Conservation (phyloP, 2,888 invertebrate species). For the Andrena flavipes region DNA sequence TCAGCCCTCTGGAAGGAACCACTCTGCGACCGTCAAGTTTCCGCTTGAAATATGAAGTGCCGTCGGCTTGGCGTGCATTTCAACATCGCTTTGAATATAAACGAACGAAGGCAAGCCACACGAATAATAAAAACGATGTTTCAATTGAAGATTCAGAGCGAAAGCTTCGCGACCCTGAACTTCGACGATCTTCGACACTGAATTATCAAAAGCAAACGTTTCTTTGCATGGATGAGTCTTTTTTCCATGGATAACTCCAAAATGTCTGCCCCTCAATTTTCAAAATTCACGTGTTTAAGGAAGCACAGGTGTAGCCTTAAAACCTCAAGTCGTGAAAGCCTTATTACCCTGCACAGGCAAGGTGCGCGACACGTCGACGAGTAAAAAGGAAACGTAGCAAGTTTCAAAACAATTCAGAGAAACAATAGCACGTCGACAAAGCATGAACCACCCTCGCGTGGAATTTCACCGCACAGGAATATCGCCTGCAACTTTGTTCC, state of each 20-base stretch:
- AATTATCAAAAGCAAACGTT: too few species aligned
- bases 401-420: background rate
- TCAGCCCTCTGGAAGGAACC: background rate
- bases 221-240: too few species aligned
- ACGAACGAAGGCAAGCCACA: background rate
- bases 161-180: too few species aligned
- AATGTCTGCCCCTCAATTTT: too few species aligned
- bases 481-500: background rate
- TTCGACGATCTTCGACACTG: too few species aligned
- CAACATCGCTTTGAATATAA: background rate
- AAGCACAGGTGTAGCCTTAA: background rate
- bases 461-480: slow-evolving; percentile 6
- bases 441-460: background rate
- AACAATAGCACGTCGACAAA: background rate
- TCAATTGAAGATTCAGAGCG: too few species aligned
- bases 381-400: background rate
- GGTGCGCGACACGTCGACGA: background rate
- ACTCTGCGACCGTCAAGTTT: background rate
- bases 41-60: background rate
- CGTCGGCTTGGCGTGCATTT: background rate
- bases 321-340: background rate
- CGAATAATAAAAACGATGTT: too few species aligned
- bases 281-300: too few species aligned
- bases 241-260: too few species aligned
- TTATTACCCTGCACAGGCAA: background rate